Conservation (phyloP, 2,888 invertebrate species). For the Arrhopalites spinosus region DNA sequence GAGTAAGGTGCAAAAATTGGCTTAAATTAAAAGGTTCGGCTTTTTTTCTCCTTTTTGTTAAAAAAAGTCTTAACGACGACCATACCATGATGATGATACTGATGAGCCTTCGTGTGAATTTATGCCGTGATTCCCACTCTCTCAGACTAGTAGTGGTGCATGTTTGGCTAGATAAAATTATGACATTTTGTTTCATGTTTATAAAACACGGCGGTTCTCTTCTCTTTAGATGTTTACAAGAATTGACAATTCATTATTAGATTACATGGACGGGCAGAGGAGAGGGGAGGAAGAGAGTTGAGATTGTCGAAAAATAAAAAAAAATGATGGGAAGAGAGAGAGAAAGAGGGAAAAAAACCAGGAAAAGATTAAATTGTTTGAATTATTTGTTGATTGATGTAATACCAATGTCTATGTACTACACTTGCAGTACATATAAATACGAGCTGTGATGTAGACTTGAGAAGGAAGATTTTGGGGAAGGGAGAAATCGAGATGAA, state of each 20-base stretch:
- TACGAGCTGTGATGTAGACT: not conserved
- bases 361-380: constrained; percentile 27
- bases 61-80: too few relatives aligned
- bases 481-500: not conserved
- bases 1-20: too few relatives aligned
- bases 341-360: too few relatives aligned
- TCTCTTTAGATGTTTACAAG: too few relatives aligned
- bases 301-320: not conserved
- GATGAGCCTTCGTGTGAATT: too few relatives aligned
- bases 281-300: not conserved
- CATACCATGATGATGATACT: too few relatives aligned
- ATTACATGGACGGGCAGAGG: not conserved
- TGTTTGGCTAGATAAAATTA: too few relatives aligned
- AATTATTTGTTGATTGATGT: constrained; percentile 30
- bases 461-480: not conserved
- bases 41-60: too few relatives aligned
- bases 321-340: not conserved
- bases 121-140: not conserved
- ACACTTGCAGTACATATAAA: too few relatives aligned
- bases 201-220: too few relatives aligned
- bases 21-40: too few relatives aligned
- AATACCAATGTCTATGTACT: not conserved
- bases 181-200: not conserved
- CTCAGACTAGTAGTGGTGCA: not conserved
- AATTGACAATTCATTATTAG: not conserved